phyloP scores from a whole-genome alignment of 2,888 invertebrate genomes.

The Leptura quadrifasciata region DNA sequence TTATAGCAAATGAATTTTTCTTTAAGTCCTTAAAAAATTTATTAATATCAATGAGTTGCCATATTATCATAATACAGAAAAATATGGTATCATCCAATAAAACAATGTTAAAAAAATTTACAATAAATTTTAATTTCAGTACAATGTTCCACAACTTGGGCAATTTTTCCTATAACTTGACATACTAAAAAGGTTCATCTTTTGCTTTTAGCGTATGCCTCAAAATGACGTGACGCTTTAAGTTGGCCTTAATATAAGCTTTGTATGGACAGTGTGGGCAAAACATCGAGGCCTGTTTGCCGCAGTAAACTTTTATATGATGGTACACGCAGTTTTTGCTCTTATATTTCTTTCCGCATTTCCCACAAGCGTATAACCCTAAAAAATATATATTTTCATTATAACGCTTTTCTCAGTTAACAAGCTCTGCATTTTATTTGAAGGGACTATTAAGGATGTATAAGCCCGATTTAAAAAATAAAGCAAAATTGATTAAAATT shows the following conservation, averaged over 20 bases:
- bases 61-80: background rate
- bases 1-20: conserved; percentile 20
- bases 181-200: background rate
- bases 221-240: conserved; percentile 10
- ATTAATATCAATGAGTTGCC: background rate
- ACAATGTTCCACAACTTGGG: background rate
- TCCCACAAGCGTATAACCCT: conserved; percentile 22
- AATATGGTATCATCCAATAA: background rate
- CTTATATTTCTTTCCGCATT: conserved; percentile 31
- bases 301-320: conserved; percentile 13
- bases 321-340: conserved; percentile 16
- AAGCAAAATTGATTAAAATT: no score
- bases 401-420: background rate
- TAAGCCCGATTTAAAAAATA: no score
- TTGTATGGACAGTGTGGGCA: conserved; percentile 22
- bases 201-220: background rate
- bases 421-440: no score
- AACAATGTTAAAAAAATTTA: background rate
- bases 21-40: conserved; percentile 13
- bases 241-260: conserved; percentile 12
- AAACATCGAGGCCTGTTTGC: conserved; percentile 12
- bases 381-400: conserved; percentile 16
- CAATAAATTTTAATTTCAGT: background rate
- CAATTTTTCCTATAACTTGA: background rate
- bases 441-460: no score